Conservation (phyloP, 1,140 invertebrate genomes). For the Tetragonula clypearis region DNA sequence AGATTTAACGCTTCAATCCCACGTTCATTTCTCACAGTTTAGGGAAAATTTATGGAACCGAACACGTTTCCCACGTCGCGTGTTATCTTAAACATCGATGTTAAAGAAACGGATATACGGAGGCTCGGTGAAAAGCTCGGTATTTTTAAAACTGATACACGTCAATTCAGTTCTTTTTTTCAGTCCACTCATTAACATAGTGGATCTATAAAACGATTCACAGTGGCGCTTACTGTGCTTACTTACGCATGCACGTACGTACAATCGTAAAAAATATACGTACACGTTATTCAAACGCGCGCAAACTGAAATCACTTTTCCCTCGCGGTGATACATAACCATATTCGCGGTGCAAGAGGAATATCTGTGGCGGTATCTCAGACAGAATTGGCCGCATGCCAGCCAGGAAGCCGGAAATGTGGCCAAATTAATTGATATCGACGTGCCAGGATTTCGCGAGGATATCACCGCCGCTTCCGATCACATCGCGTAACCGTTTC, state of each 20-base stretch:
- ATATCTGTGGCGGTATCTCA: slow-evolving; percentile 63
- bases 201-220: background rate
- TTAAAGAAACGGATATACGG: background rate
- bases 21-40: background rate
- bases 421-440: slow-evolving; percentile 73
- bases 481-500: slow-evolving; percentile 16
- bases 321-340: background rate
- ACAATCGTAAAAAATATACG: too few species aligned
- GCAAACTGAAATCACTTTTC: background rate
- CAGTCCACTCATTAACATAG: background rate
- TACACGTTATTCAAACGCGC: background rate
- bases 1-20: background rate
- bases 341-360: background rate
- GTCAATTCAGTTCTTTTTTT: background rate
- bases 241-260: background rate
- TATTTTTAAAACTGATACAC: background rate
- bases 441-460: slow-evolving; percentile 59
- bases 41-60: too few species aligned
- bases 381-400: slow-evolving; percentile 63
- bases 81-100: too few species aligned
- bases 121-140: background rate
- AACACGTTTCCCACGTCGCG: too few species aligned
- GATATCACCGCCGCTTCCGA: slow-evolving; percentile 17
- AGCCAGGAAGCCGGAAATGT: slow-evolving; percentile 51
- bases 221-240: background rate